These are phyloP conservation scores for Heterochromis multidens DNA, from an alignment of 2,113 vertebrate genomes.

Conservation along the genomic window DNA sequence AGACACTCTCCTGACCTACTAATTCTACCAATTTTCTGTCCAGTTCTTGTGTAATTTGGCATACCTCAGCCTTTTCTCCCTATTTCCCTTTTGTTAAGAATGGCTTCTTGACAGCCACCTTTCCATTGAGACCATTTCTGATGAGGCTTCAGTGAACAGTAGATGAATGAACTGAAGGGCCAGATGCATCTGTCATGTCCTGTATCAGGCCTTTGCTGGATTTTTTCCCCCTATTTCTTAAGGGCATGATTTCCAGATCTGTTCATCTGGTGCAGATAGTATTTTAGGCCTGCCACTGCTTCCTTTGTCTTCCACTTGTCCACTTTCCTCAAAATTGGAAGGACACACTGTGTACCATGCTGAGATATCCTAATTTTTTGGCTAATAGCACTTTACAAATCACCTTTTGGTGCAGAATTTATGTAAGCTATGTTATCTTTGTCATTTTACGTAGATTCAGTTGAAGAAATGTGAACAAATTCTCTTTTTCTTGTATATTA, in stretches of 20 bases:
- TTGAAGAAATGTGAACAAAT: neutral
- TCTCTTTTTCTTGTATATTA: neutral
- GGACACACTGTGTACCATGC: no score
- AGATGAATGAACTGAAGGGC: neutral
- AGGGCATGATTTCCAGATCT: neutral
- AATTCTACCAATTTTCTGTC: neutral
- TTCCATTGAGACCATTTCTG: neutral
- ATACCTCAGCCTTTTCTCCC: neutral
- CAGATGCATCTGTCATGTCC: neutral
- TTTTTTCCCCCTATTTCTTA: neutral
- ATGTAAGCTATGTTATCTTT: neutral
- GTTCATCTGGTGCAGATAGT: neutral
- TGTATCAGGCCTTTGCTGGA: no score
- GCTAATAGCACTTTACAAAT: neutral
- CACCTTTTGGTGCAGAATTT: neutral
- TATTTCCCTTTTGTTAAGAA: no score
- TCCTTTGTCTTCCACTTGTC: no score
- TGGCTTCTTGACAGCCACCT: neutral
- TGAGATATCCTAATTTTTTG: no score
- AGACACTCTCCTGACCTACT: neutral
- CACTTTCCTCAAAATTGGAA: no score
- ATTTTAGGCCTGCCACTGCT: neutral
- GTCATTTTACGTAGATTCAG: neutral
- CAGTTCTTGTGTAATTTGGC: neutral
- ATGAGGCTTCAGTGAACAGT: neutral